Evolutionary conservation across 2,113 vertebrate genomes (phyloP), one percentile per base, ranked within the genome.

Genomic region (Trichomycterus rosablanca): DNA sequence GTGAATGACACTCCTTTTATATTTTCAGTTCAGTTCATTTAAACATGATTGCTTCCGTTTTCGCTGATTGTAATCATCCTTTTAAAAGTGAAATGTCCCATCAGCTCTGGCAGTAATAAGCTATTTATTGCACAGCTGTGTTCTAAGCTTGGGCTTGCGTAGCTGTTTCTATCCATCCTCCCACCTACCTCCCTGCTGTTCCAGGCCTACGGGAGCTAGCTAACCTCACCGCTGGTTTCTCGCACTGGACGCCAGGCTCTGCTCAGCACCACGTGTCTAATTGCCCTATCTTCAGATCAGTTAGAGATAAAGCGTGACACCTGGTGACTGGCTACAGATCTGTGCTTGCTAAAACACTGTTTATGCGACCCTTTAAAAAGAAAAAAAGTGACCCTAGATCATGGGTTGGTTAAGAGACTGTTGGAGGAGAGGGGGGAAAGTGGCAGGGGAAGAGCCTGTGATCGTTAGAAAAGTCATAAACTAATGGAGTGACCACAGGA

Each of bases 71-170:
- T 54, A 54, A 59, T 65, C 15, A 45, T 65, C 43, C 26, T 56
- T 66, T 56, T 58, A 34, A 42, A 12, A 59, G 30, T 40, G 40
- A 58, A 67, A 54, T 59, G 55, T 26, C 16, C 60, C 22, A n/a
- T n/a, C 23, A 63, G 40, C 3, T 2, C 45, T 19, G 2, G 53
- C 55, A 46, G 52, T 72, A 63, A 53, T 67, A 49, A 46, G n/a
- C 53, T 22, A 43, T 63, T 72, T 72, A 63, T 51, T 61, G 56
- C 32, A 28, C 70, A 72, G 70, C 70, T 72, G 70, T 40, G 19
- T 40, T 22, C 65, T 26, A 44, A 19, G 14, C 46, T 19, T 7
- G 22, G 23, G 18, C 23, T 54, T 45, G 32, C 28, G 51, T 40
- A 39, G 44, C 49, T 46, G 35, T 46, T 26, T 53, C 30, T 3